Percentiles rank a stretch among this genome's conserved stretches.
Conservation (phyloP, 1,140 invertebrate species). For the Procambarus virginalis region DNA sequence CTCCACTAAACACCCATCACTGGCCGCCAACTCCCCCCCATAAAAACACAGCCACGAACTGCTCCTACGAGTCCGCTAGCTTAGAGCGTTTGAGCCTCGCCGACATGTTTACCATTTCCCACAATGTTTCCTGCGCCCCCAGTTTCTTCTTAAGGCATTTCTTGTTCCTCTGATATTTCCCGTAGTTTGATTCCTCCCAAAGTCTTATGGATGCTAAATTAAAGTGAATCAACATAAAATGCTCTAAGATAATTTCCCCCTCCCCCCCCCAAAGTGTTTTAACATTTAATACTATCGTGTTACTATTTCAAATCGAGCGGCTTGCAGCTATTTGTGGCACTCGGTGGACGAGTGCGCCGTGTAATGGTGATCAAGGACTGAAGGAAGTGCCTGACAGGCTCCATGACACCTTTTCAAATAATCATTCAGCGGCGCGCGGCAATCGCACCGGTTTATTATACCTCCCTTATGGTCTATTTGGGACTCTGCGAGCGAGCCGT, state of each 20-base stretch:
- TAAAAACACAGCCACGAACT: background rate
- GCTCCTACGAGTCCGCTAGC: background rate
- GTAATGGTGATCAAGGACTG: background rate
- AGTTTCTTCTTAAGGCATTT: background rate
- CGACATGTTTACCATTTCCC: background rate
- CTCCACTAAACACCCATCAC: background rate
- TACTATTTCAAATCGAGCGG: background rate
- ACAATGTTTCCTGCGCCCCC: background rate
- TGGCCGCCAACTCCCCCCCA: background rate
- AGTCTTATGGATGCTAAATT: too few species aligned
- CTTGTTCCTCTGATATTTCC: too few species aligned
- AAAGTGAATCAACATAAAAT: too few species aligned
- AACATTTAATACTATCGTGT: background rate
- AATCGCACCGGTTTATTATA: background rate
- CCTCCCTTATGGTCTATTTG: slow-evolving; percentile 7
- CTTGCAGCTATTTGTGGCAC: background rate
- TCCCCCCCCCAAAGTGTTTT: too few species aligned
- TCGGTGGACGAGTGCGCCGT: background rate
- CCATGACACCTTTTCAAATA: slow-evolving; percentile 11
- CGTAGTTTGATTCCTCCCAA: too few species aligned
- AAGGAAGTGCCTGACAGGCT: background rate
- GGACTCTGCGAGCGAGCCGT: background rate
- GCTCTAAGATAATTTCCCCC: too few species aligned
- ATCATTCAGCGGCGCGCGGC: background rate
- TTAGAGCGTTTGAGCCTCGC: background rate